phyloP scores from a whole-genome alignment of 2,797 vertebrate genomes.

The Danio choprae region DNA sequence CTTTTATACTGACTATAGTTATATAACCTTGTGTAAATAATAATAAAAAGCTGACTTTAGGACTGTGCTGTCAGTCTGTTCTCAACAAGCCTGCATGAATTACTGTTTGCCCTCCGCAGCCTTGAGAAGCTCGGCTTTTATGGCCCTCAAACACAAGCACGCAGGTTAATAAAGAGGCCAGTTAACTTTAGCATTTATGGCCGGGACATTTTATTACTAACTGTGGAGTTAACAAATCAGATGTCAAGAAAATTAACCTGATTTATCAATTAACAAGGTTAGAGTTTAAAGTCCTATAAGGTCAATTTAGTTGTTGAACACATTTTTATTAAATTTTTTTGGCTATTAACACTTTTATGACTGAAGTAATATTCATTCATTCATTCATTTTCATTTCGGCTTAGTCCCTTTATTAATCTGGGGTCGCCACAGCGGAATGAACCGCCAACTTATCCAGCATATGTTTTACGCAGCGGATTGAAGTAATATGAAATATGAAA shows the following conservation, averaged over 20 bases:
- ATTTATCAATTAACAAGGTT: background rate
- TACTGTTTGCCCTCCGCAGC: conserved; percentile 16
- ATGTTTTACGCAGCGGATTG: too few relatives aligned
- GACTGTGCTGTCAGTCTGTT: conserved; percentile 7
- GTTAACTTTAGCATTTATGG: conserved; percentile 39
- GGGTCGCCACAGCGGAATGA: too few relatives aligned
- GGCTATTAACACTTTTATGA: too few relatives aligned
- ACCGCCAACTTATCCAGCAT: too few relatives aligned
- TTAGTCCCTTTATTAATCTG: too few relatives aligned
- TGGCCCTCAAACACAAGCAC: conserved; percentile 14
- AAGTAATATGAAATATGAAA: too few relatives aligned
- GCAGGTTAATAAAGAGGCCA: conserved; percentile 21
- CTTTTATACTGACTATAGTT: conserved; percentile 3
- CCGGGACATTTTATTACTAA: background rate
- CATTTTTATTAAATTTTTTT: too few relatives aligned
- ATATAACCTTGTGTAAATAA: background rate
- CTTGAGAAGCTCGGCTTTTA: conserved; percentile 30
- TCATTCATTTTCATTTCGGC: too few relatives aligned
- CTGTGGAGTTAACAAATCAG: background rate
- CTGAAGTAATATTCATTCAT: too few relatives aligned
- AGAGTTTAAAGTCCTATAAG: background rate
- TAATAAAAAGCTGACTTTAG: background rate
- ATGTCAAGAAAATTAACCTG: background rate
- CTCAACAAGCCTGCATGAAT: conserved; percentile 23
- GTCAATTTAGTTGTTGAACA: background rate